Evolutionary conservation across 2,113 vertebrate genomes (phyloP), one percentile per base, ranked within the genome.

Genomic region (Phylloscopus whistleri): DNA sequence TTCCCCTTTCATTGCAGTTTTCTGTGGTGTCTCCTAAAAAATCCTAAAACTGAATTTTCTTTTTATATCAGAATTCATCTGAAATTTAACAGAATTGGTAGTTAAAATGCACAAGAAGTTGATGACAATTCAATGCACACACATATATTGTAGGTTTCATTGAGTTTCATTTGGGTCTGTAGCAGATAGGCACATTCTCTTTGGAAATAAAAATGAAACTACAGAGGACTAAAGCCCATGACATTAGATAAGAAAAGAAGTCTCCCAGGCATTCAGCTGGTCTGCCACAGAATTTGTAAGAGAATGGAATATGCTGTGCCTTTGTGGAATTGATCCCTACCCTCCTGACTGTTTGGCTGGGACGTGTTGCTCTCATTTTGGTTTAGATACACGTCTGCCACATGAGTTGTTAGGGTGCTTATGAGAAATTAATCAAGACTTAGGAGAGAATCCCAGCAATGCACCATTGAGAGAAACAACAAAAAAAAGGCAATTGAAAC

Each of bases 371-470:
- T 30, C 49, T 86, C 24, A 5, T 72, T 76, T 92, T 52, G 13
- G 13, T 73, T 53, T 15, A 5, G 43, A 43, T 8, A 5, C 0
- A 0, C 1, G 3, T 27, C 26, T 72, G 53, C 24, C 62, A 27
- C n/a, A 1, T 7, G 14, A 91, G 33, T 24, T 59, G 48, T 63
- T 63, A 55, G 20, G 24, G 31, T 22, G 64, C 22, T 77, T 58
- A 62, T 9, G 23, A 79, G 62, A 92, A 94, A 64, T 46, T 69
- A 56, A 58, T 60, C 22, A 22, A 60, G 58, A 58, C 21, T 56
- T 79, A 66, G n/a, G 41, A 89, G n/a, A 76, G 31, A 86, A 89
- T 77, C 51, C 49, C 41, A 67, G 39, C 43, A 77, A 48, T 9
- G 7, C 26, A 69, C 6, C 17, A 39, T 1, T 66, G 37, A 60